Conservation (phyloP, 2,113 vertebrate species). For the Hippocampus guttulatus region DNA sequence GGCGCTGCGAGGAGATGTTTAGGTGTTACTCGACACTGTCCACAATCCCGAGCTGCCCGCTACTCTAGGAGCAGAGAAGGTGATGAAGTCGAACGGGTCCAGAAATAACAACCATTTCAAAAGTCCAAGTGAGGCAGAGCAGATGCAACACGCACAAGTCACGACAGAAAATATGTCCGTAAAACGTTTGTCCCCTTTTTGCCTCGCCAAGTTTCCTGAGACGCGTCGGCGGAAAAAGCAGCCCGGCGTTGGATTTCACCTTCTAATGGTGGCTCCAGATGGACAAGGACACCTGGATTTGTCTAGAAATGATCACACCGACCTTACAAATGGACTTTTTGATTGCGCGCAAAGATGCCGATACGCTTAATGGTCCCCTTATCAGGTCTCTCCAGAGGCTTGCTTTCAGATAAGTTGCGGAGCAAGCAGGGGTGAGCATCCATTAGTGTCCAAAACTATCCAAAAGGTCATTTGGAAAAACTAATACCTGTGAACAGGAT, state of each 20-base stretch:
- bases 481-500: not conserved
- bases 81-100: not conserved
- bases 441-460: not conserved
- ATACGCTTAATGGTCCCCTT: not conserved
- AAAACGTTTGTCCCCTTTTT: not conserved
- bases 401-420: not conserved
- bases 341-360: not conserved
- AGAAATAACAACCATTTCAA: not conserved
- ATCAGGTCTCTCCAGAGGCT: not conserved
- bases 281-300: not conserved
- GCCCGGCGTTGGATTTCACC: not conserved
- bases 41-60: not conserved
- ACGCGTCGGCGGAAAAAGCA: not conserved
- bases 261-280: conserved; percentile 1
- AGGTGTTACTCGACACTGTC: conserved; percentile 1
- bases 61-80: not conserved
- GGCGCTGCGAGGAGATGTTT: not conserved
- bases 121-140: not conserved
- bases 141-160: not conserved
- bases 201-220: conserved; percentile 3
- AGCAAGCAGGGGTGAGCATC: not conserved
- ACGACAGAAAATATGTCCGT: not conserved
- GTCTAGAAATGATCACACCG: no score
- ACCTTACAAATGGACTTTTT: not conserved
- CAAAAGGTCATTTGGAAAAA: not conserved